These are phyloP conservation scores for Microtus pennsylvanicus DNA, from an alignment of 2,113 vertebrate species.

Conservation along the genomic window DNA sequence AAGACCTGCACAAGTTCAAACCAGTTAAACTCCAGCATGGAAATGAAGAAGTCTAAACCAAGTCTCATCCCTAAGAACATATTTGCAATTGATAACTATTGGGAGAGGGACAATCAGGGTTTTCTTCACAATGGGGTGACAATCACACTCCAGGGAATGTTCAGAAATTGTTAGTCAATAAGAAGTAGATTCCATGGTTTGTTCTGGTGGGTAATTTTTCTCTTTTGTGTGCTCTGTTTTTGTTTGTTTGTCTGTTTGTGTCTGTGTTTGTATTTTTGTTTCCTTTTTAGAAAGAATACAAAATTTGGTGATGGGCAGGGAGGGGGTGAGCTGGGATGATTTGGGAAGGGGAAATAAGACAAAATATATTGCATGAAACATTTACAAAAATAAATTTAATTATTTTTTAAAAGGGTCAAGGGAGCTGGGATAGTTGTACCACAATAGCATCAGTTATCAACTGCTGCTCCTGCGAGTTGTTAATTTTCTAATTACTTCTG, in stretches of 20 bases:
- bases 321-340: background rate
- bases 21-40: background rate
- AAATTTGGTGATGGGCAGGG: background rate
- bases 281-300: background rate
- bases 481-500: constrained; percentile 21
- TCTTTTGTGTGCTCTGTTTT: background rate
- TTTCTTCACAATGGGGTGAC: background rate
- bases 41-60: background rate
- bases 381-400: background rate
- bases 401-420: background rate
- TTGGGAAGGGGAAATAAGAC: background rate
- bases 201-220: background rate
- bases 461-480: background rate
- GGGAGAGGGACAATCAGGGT: background rate
- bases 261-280: background rate
- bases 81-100: background rate
- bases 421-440: background rate
- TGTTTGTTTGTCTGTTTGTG: background rate
- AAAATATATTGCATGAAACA: background rate
- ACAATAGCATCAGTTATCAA: background rate
- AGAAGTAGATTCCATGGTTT: background rate
- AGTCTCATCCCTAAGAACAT: background rate
- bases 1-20: background rate
- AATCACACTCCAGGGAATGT: background rate
- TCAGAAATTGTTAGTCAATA: background rate